Base-by-base conservation (phyloP, 2,797 vertebrate genomes). In the Propithecus deckenii region DNA sequence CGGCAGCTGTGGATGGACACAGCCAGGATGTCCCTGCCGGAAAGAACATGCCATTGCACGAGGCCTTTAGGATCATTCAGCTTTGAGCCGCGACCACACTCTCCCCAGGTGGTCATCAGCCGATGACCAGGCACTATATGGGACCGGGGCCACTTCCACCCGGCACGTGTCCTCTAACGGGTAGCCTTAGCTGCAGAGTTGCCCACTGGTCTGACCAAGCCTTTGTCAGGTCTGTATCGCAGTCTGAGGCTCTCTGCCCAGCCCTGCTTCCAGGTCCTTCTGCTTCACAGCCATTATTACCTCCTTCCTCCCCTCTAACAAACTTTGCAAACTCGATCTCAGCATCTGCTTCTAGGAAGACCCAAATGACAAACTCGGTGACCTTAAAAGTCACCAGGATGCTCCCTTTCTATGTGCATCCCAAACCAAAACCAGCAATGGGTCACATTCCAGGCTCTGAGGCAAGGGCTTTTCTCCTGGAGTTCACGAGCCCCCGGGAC, bases 1-100 rank as follows among this genome's bases (percentile, higher is more conserved):
- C 14, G 50, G 14, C 63, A 30, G 76, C 41, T 0, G 0, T 25
- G 48, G n/a, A 52, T 0, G 1, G 7, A 32, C 52, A 0, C 15
- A 10, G 0, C 57, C 50, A 50, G 78, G 17, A 25, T 63, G 71
- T 71, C 11, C 38, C 65, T 38, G 59, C 13, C 15, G 38, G 63
- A 76, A 48, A 50, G 46, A 71, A 46, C n/a, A 17, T 10, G 2
- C 12, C 0, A 0, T 8, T 52, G 5, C 2, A 12, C 3, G 1
- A 23, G 4, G 1, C 30, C 38, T 20, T 15, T 1, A 4, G 1
- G 32, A 18, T 4, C 10, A 4, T 48, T 48, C 28, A 18, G 50
- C 20, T 25, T 10, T 32, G 14, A 18, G 17, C 28, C 55, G 32
- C 0, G 17, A 23, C n/a, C 25, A 4, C 20, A 2, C 2, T 22